Conservation (phyloP, 1,140 invertebrate genomes). For the Sipha flava region DNA sequence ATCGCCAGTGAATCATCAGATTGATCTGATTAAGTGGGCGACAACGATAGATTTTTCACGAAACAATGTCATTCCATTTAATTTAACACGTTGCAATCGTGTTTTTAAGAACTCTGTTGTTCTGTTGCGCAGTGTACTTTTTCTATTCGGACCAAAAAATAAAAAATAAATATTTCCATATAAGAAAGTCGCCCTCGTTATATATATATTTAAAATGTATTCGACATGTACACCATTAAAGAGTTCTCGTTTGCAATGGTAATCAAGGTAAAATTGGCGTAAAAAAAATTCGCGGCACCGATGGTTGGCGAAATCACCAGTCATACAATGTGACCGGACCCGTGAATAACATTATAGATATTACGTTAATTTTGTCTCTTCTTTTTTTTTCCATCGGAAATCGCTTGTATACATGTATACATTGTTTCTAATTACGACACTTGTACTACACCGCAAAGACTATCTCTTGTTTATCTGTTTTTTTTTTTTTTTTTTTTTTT, state of each 20-base stretch:
- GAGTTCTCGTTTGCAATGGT: not conserved
- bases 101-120: no score
- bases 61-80: no score
- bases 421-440: not conserved
- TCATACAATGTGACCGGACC: not conserved
- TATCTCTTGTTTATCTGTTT: not conserved
- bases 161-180: not conserved
- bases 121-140: no score
- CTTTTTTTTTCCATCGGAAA: not conserved
- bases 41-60: no score
- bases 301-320: not conserved
- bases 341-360: not conserved
- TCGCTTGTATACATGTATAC: not conserved
- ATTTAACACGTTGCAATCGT: no score
- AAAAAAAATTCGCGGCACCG: not conserved
- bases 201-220: not conserved
- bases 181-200: not conserved
- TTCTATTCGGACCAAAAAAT: not conserved
- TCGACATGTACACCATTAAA: no score
- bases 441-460: not conserved
- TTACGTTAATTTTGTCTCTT: not conserved
- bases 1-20: no score
- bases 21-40: no score
- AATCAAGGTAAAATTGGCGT: not conserved
- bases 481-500: no score